Evolutionary conservation across 2,888 invertebrate genomes (phyloP).

Genomic region (Rhopalosiphum nymphaeae): DNA sequence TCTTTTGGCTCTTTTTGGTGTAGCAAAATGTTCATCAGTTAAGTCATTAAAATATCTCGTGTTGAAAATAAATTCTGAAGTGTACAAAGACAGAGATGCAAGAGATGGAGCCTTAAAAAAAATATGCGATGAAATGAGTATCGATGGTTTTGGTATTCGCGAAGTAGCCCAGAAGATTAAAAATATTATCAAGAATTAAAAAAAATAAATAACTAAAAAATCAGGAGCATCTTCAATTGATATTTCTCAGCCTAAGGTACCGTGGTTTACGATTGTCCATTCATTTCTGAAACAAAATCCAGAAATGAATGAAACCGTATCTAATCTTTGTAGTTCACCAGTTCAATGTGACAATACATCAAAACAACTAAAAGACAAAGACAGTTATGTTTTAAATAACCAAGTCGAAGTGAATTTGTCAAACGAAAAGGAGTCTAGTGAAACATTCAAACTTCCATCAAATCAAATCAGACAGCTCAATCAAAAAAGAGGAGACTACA

Average conservation of each 20-base stretch:
- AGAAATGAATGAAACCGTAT: slow-evolving; percentile 34
- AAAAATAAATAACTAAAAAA: slow-evolving; percentile 70
- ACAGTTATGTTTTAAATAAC: not conserved
- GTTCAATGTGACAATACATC: slow-evolving; percentile 31
- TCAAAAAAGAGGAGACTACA: slow-evolving; percentile 22
- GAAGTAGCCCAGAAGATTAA: slow-evolving; percentile 25
- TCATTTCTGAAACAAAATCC: slow-evolving; percentile 38
- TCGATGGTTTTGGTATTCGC: slow-evolving; percentile 33
- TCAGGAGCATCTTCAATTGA: slow-evolving; percentile 14
- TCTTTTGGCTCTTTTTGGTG: not conserved
- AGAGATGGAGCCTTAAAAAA: slow-evolving; percentile 68
- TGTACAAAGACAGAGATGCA: slow-evolving; percentile 71
- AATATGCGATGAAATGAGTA: slow-evolving; percentile 27
- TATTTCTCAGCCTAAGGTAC: slow-evolving; percentile 46
- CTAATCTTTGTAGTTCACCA: slow-evolving; percentile 15
- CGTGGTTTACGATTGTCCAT: slow-evolving; percentile 54
- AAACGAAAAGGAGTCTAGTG: not conserved
- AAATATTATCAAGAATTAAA: slow-evolving; percentile 55
- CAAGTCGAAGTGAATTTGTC: slow-evolving; percentile 8
- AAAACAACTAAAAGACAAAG: slow-evolving; percentile 23
- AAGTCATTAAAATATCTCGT: not conserved
- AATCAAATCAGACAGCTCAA: not conserved
- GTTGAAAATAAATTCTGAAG: slow-evolving; percentile 70
- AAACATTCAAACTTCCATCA: slow-evolving; percentile 30
- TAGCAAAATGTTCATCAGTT: not conserved